These are phyloP conservation scores for Drosophila tropicalis DNA, from an alignment of 1,140 invertebrate genomes.

Conservation along the genomic window DNA sequence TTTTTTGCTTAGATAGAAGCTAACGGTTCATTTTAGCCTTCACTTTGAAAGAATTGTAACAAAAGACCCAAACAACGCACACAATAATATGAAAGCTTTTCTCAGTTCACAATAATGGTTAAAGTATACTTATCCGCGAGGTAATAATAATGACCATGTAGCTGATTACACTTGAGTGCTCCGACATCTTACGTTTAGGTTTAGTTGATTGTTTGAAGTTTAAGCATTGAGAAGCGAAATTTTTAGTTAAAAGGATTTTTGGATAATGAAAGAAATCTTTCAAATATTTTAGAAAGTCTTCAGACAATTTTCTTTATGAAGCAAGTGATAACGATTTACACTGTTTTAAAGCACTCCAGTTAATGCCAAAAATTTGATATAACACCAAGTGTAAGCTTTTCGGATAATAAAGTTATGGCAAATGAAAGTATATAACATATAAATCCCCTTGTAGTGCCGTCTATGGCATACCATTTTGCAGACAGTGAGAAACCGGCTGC, in stretches of 20 bases:
- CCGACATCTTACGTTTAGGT: slow-evolving; percentile 21
- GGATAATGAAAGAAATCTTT: neutral
- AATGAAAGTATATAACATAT: no score
- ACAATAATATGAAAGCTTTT: slow-evolving; percentile 75
- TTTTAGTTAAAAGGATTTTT: neutral
- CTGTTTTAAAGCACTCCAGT: neutral
- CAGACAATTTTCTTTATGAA: no score
- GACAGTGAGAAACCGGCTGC: slow-evolving; percentile 66
- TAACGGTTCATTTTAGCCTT: slow-evolving; percentile 72
- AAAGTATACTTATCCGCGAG: slow-evolving; percentile 70
- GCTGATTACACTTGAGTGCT: slow-evolving; percentile 75
- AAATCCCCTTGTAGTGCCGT: neutral
- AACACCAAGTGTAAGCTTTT: neutral
- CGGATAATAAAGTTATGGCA: no score
- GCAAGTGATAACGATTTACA: neutral
- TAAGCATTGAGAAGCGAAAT: no score
- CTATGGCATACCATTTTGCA: neutral
- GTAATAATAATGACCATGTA: slow-evolving; percentile 79
- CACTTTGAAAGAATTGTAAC: slow-evolving; percentile 67
- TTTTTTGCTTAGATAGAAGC: slow-evolving; percentile 36
- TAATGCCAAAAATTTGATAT: neutral
- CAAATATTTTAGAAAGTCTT: neutral
- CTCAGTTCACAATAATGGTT: slow-evolving; percentile 39
- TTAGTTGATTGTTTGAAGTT: slow-evolving; percentile 44
- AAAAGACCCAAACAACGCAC: slow-evolving; percentile 63